A percentile compares a stretch with the other conserved stretches of the same genome.
These are phyloP conservation scores for Tokudaia tokunoshimensis DNA, from an alignment of 2,797 vertebrate species.

Conservation along the genomic window DNA sequence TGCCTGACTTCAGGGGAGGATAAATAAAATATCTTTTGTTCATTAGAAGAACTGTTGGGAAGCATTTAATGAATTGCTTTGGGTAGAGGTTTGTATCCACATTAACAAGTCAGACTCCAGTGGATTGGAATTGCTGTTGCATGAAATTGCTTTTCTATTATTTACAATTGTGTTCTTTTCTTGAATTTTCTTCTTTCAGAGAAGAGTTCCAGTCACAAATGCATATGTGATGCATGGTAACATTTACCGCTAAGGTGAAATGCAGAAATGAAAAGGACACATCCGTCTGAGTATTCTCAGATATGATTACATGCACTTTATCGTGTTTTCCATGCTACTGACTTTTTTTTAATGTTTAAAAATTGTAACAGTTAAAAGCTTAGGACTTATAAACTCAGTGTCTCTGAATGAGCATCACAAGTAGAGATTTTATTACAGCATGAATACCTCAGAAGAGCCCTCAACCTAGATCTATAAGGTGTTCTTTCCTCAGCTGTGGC, in stretches of 20 bases:
- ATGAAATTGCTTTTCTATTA: slow-evolving; percentile 70
- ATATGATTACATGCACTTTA: slow-evolving; percentile 68
- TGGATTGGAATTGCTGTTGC: slow-evolving; percentile 55
- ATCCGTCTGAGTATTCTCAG: slow-evolving; percentile 57
- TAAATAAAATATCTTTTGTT: background rate
- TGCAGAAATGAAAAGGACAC: slow-evolving; percentile 66
- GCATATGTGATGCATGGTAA: slow-evolving; percentile 71
- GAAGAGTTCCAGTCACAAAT: slow-evolving; percentile 80
- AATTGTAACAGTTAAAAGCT: slow-evolving; percentile 47
- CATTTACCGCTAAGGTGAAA: slow-evolving; percentile 73
- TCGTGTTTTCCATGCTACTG: slow-evolving; percentile 72
- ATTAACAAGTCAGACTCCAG: background rate
- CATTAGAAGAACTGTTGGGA: slow-evolving; percentile 47
- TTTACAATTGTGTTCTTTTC: slow-evolving; percentile 69
- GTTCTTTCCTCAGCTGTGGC: slow-evolving; percentile 22
- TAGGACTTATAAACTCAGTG: slow-evolving; percentile 36
- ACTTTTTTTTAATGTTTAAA: slow-evolving; percentile 33
- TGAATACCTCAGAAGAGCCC: slow-evolving; percentile 4
- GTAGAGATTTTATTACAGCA: slow-evolving; percentile 4
- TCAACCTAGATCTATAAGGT: background rate
- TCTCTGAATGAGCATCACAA: slow-evolving; percentile 42
- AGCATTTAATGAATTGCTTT: slow-evolving; percentile 60
- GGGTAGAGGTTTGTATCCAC: slow-evolving; percentile 40
- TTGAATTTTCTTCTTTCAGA: slow-evolving; percentile 78
- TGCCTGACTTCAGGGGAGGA: background rate